These are phyloP conservation scores for Porites cylindrica DNA, from an alignment of 92 coral and sea anemone species.

Conservation along the genomic window DNA sequence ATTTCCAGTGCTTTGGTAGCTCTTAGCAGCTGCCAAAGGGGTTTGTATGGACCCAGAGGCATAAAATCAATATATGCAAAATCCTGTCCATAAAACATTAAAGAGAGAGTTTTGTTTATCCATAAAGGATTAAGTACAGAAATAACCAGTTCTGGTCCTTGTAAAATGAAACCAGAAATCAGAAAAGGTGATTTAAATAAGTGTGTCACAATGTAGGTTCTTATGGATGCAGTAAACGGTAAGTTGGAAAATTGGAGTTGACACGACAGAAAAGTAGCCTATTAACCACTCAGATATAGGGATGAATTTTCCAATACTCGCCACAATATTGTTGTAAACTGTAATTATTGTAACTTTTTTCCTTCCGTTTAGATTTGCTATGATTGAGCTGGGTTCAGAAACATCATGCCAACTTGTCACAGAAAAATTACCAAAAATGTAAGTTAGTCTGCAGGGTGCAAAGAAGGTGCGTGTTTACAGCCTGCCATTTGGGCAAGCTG, in stretches of 20 bases:
- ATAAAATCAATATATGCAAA: too few species aligned
- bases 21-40: not conserved
- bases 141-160: not conserved
- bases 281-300: not conserved
- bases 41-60: not conserved
- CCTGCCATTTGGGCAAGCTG: too few species aligned
- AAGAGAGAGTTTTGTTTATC: too few species aligned
- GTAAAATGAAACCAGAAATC: not conserved
- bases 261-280: not conserved
- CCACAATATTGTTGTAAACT: not conserved
- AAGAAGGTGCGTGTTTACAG: too few species aligned
- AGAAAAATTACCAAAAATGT: constrained; percentile 92
- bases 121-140: too few species aligned
- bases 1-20: not conserved
- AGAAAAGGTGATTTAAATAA: too few species aligned
- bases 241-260: not conserved
- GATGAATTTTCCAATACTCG: not conserved
- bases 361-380: constrained; percentile 78
- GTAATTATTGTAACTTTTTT: not conserved
- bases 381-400: constrained; percentile 97
- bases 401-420: constrained; percentile 87
- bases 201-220: not conserved
- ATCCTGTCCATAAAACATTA: too few species aligned
- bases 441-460: constrained; percentile 25
- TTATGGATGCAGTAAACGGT: not conserved